Evolutionary conservation across 2,888 invertebrate genomes (phyloP).

Genomic region (Ectobius pallidus): DNA sequence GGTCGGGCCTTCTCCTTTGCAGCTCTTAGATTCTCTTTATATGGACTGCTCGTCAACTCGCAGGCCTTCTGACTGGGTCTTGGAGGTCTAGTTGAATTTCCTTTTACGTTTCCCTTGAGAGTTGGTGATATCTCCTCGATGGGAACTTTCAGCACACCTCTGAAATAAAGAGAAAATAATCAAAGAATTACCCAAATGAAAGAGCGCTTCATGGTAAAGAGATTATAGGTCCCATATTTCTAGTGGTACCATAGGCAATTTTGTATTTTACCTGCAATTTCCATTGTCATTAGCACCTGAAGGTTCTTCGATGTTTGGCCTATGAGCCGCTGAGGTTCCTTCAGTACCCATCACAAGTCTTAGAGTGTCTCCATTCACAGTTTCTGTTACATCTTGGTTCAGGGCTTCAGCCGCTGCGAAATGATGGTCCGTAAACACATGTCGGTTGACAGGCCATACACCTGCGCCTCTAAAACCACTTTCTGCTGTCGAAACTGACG

Average conservation of each 20-base stretch:
- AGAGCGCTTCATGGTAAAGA: not conserved
- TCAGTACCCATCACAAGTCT: not conserved
- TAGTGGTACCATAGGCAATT: not conserved
- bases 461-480: not conserved
- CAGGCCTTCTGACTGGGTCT: slow-evolving; percentile 32
- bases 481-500: not conserved
- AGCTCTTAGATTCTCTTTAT: no score
- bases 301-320: not conserved
- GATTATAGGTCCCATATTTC: not conserved
- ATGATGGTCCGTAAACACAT: not conserved
- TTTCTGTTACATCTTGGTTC: not conserved
- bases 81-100: slow-evolving; percentile 3
- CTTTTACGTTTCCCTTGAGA: not conserved
- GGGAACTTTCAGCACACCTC: not conserved
- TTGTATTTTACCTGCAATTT: not conserved
- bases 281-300: not conserved
- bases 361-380: not conserved
- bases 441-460: not conserved
- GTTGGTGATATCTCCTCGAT: slow-evolving; percentile 38
- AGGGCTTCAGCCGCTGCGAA: slow-evolving; percentile 29
- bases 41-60: slow-evolving; percentile 36
- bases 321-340: not conserved
- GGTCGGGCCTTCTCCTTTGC: not conserved
- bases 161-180: not conserved
- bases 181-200: not conserved